Percentiles rank a stretch among this genome's conserved stretches.
Evolutionary conservation across 1,140 invertebrate species (phyloP).

Genomic region (Atta colombica): DNA sequence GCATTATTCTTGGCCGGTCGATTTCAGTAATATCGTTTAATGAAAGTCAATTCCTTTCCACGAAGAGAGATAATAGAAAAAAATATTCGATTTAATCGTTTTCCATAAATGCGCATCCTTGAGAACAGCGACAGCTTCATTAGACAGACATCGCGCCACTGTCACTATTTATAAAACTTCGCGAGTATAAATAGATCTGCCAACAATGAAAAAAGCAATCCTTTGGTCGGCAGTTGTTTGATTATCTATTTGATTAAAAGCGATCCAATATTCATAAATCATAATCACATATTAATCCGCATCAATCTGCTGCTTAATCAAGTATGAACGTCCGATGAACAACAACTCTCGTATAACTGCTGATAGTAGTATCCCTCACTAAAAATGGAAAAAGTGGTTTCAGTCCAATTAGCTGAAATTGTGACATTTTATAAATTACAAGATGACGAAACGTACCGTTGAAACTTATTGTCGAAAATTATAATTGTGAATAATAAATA

Average conservation of each 20-base stretch:
- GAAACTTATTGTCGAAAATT: no score
- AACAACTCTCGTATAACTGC: background rate
- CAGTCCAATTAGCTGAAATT: no score
- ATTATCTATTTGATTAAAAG: slow-evolving; percentile 27
- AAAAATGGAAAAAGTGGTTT: no score
- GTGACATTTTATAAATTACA: no score
- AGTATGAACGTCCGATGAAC: background rate
- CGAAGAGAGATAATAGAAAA: background rate
- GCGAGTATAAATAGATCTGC: slow-evolving; percentile 44
- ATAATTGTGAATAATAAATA: no score
- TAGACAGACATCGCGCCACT: slow-evolving; percentile 5
- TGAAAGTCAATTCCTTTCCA: background rate
- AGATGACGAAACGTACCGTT: no score
- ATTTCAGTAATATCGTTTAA: background rate
- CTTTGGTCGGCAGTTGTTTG: background rate
- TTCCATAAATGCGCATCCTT: slow-evolving; percentile 20
- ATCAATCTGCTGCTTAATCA: background rate
- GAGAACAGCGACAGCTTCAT: slow-evolving; percentile 40
- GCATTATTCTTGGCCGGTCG: background rate
- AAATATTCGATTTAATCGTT: slow-evolving; percentile 2
- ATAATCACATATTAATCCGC: slow-evolving; percentile 36
- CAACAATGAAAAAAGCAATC: background rate
- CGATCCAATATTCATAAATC: slow-evolving; percentile 33
- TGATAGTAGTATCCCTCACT: background rate
- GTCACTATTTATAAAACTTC: slow-evolving; percentile 41